phyloP scores from a whole-genome alignment of 2,888 invertebrate genomes.

The Cephus runcator region DNA sequence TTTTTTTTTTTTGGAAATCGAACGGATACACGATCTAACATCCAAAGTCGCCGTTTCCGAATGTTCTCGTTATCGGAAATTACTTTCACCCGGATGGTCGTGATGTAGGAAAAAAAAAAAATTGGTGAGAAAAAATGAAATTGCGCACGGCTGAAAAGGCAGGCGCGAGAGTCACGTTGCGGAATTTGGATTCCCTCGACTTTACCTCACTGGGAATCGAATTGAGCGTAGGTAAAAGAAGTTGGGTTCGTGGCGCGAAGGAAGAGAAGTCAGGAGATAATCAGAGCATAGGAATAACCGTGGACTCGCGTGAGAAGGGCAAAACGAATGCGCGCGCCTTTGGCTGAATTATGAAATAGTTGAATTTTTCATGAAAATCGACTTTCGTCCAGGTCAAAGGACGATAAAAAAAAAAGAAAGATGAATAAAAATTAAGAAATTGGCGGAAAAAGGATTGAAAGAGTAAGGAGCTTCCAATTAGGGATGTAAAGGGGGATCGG shows the following conservation, averaged over 20 bases:
- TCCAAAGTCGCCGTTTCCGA: neutral
- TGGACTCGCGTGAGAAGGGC: neutral
- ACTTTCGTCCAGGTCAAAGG: neutral
- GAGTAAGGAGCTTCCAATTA: neutral
- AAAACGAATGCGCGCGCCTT: neutral
- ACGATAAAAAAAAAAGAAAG: neutral
- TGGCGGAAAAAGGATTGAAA: neutral
- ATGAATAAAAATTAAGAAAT: neutral
- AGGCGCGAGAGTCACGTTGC: neutral
- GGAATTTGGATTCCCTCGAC: neutral
- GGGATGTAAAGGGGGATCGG: neutral
- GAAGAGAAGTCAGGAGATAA: neutral
- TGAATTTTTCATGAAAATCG: neutral
- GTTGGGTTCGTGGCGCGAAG: neutral
- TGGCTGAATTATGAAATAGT: neutral
- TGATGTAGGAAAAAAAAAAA: neutral
- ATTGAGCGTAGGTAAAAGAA: neutral
- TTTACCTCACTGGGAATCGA: neutral
- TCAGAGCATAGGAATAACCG: neutral
- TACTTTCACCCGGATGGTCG: slow-evolving; percentile 11
- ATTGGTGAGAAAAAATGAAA: neutral
- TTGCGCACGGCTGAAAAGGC: neutral
- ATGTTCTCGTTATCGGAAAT: slow-evolving; percentile 10
- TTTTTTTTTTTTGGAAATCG: neutral
- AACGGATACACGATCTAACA: neutral